phyloP scores from a whole-genome alignment of 2,113 vertebrate genomes.

The Colistium nudipinnis region DNA sequence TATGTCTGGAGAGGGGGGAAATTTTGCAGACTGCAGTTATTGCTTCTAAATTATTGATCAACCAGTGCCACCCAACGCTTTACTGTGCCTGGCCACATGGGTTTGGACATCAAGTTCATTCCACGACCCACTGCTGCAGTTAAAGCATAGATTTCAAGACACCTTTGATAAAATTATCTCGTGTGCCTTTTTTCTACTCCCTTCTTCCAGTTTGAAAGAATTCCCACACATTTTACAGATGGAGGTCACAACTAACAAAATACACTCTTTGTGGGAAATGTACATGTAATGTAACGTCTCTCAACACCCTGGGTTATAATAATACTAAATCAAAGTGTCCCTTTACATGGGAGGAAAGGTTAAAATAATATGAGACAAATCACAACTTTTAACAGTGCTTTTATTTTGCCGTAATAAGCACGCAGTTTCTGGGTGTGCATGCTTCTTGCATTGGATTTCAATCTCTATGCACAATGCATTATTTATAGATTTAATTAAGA shows the following conservation, averaged over 20 bases:
- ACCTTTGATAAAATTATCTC: too few relatives aligned
- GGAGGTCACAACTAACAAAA: too few relatives aligned
- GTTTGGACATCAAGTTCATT: too few relatives aligned
- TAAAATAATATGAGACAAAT: background rate
- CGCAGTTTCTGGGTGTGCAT: background rate
- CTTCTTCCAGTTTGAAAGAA: too few relatives aligned
- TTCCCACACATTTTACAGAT: too few relatives aligned
- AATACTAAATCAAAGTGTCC: background rate
- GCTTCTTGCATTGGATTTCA: background rate
- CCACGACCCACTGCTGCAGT: too few relatives aligned
- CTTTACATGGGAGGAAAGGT: too few relatives aligned
- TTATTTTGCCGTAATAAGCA: background rate
- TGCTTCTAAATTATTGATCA: conserved; percentile 22
- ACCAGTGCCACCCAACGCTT: background rate
- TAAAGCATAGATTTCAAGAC: too few relatives aligned
- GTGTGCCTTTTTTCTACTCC: too few relatives aligned
- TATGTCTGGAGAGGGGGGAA: background rate
- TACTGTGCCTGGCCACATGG: background rate
- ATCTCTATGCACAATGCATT: background rate
- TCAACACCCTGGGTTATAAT: too few relatives aligned
- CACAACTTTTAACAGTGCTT: background rate
- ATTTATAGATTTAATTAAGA: background rate
- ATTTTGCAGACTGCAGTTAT: background rate
- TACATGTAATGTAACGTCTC: too few relatives aligned
- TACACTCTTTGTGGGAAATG: too few relatives aligned